Base-by-base conservation (phyloP, 2,113 vertebrate genomes). In the Hippopotamus amphibius region DNA sequence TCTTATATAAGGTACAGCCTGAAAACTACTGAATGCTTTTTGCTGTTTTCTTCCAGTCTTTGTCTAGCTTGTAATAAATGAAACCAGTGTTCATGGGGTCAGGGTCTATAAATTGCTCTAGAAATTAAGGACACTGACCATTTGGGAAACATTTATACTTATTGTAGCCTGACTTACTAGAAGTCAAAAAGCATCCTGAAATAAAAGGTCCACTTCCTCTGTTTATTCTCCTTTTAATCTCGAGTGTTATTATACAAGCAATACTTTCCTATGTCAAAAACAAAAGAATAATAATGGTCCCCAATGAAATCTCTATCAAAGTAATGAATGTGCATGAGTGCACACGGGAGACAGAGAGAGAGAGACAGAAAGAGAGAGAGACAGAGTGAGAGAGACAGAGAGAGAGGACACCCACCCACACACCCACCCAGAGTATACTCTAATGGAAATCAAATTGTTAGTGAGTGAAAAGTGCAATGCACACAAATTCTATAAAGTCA, bases 281-380 rank as follows among this genome's bases (percentile, higher is more conserved):
- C 71, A 97, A 68, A 66, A 79, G 19, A 30, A 1, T 85, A 79
- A 33, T 48, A 37, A 10, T 71, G 0, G 14, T 76, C 37, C 30
- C 76, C 28, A 55, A 30, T 96, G 50, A 14, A 48, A 96, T 80
- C 92, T 88, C 80, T 24, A 74, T 76, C 24, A 61, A 74, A 66
- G 22, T n/a, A 57, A 48, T 57, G 82, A 61, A 88, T 55, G 71
- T 43, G 15, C 0, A 0, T 59, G 33, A 59, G 30, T 48, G 7
- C 43, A 41, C 66, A 46, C 9, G n/a, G 41, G 14, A 59, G 55
- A 46, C 21, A 59, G 14, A 59, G 55, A 46, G 19, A 57, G 12
- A 37, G 37, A 37, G 37, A 37, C 37, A 37, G 37, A 37, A 37
- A 37, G 65, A 9, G 43, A 50, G n/a, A 2, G 0, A 10, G 2